These are phyloP conservation scores for Phymorhynchus buccinoides DNA, from an alignment of 1,140 invertebrate species.

Conservation along the genomic window DNA sequence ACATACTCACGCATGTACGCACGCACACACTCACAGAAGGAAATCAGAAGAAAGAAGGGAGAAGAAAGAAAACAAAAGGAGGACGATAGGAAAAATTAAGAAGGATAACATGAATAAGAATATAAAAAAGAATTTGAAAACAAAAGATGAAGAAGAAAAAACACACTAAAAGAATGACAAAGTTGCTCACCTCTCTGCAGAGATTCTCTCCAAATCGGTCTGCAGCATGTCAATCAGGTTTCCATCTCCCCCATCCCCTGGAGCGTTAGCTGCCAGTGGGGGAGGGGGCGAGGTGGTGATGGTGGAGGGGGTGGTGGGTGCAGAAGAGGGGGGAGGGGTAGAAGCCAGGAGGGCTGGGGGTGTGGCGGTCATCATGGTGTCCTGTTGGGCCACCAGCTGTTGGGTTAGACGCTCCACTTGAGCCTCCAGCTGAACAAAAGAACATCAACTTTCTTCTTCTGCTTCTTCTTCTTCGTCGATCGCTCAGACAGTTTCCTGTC, in stretches of 20 bases:
- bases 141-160: background rate
- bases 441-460: no score
- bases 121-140: no score
- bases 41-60: no score
- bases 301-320: conserved; percentile 1
- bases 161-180: conserved; percentile 11
- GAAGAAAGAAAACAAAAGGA: conserved; percentile 18
- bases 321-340: conserved; percentile 40
- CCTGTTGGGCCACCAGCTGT: conserved; percentile 46
- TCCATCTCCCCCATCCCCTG: conserved; percentile 38
- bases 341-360: conserved; percentile 22
- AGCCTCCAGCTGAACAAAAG: conserved; percentile 49
- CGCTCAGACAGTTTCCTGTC: no score
- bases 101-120: background rate
- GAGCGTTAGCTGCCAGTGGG: conserved; percentile 41
- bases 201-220: conserved; percentile 61
- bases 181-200: conserved; percentile 57
- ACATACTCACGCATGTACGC: no score
- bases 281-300: conserved; percentile 40
- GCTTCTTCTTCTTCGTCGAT: no score
- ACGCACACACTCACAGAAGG: no score
- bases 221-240: conserved; percentile 57
- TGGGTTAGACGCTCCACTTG: conserved; percentile 54
- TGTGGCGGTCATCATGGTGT: conserved; percentile 25
- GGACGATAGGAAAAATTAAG: no score